Base-by-base conservation (phyloP, 2,888 invertebrate species). In the Harmothoe impar region DNA sequence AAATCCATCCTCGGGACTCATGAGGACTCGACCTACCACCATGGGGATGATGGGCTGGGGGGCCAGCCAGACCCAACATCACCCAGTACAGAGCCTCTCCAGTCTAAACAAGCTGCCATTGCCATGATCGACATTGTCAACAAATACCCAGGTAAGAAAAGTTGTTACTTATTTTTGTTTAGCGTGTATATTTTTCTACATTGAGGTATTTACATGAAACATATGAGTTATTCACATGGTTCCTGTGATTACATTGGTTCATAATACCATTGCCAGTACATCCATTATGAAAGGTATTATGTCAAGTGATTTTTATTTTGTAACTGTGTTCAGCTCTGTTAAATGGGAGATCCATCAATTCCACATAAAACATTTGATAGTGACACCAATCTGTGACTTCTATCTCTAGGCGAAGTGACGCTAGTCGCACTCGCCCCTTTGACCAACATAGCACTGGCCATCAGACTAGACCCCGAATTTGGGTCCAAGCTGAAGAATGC, bases 381-480 rank as follows among this genome's bases (percentile, higher is more conserved):
- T n/a, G n/a, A n/a, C n/a, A n/a, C n/a, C n/a, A n/a, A n/a, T n/a
- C n/a, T n/a, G n/a, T n/a, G n/a, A n/a, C n/a, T n/a, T n/a, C n/a
- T n/a, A n/a, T n/a, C n/a, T n/a, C n/a, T 43, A 95, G 95, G 95
- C 33, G 93, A 94, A 89, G 90, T 95, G 35, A 94, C 93, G 1
- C 92, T 95, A 0, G 92, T 98, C 35, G 94, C 94, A 89, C 91
- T 96, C 7, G 98, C 97, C 0, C 97, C 98, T 0, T 95, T 98
- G 43, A 98, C 98, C 0, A 98, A 98, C 94, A 96, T 98, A 77
- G 98, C 98, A 0, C 94, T 98, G 91, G 97, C 98, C 0, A 96
- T 97, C 1, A 97, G 97, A 94, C 95, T 98, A 93, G 97, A 97
- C 93, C 97, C 97, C 0, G 94, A 96, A 5, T 97, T 98, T 94